Evolutionary conservation across 2,888 invertebrate genomes (phyloP).

Genomic region (Melanophora roralis): DNA sequence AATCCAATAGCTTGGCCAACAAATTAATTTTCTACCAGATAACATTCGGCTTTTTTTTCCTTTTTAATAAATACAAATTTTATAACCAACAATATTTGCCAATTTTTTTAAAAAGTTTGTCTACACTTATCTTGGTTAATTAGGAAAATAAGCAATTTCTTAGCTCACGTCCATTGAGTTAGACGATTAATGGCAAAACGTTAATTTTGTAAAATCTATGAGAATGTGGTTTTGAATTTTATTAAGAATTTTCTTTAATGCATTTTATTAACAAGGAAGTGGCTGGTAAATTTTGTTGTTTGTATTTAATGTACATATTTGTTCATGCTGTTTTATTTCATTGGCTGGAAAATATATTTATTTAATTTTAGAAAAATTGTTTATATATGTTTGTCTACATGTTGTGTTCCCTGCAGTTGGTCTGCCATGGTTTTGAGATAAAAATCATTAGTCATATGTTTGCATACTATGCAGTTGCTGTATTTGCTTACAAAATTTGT

Average conservation of each 20-base stretch:
- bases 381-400: neutral
- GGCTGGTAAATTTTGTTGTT: slow-evolving; percentile 8
- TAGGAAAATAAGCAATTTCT: slow-evolving; percentile 40
- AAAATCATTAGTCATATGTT: slow-evolving; percentile 8
- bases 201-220: slow-evolving; percentile 48
- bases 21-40: slow-evolving; percentile 22
- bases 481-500: slow-evolving; percentile 22
- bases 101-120: slow-evolving; percentile 27
- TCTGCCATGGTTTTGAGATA: slow-evolving; percentile 2
- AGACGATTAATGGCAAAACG: slow-evolving; percentile 24
- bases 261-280: slow-evolving; percentile 47
- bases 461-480: slow-evolving; percentile 3
- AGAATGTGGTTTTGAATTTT: slow-evolving; percentile 35
- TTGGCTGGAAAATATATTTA: neutral
- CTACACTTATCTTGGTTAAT: slow-evolving; percentile 48
- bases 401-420: neutral
- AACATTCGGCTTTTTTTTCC: neutral
- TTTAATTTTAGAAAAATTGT: slow-evolving; percentile 6
- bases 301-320: slow-evolving; percentile 32
- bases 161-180: slow-evolving; percentile 21
- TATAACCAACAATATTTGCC: slow-evolving; percentile 16
- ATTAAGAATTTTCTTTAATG: neutral
- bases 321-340: slow-evolving; percentile 49
- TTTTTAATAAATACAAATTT: slow-evolving; percentile 1
- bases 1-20: slow-evolving; percentile 26